Percentiles rank a stretch among this genome's conserved stretches.
phyloP scores from a whole-genome alignment of 2,888 invertebrate species.

The Xanthia icteritia region DNA sequence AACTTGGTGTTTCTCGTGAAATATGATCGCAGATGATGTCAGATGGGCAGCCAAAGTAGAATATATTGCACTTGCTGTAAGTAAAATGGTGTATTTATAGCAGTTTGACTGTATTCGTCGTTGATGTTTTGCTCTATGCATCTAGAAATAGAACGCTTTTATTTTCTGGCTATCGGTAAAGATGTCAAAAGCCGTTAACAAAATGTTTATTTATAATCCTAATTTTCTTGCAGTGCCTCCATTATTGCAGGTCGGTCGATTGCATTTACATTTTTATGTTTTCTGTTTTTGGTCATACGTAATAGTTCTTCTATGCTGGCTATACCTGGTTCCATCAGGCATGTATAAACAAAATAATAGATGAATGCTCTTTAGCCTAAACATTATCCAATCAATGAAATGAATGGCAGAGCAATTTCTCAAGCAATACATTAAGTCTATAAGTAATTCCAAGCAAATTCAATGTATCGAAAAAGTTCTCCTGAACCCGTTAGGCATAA shows the following conservation, averaged over 20 bases:
- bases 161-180: not conserved
- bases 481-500: slow-evolving; percentile 20
- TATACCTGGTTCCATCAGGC: not conserved
- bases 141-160: not conserved
- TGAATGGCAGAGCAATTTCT: not conserved
- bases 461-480: slow-evolving; percentile 35
- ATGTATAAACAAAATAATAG: not conserved
- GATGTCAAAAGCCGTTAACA: no score
- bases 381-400: not conserved
- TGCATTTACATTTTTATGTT: not conserved
- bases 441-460: slow-evolving; percentile 1
- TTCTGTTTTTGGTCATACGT: not conserved
- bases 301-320: not conserved
- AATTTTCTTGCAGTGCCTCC: not conserved
- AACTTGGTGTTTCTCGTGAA: slow-evolving; percentile 40
- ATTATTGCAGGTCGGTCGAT: not conserved
- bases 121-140: not conserved
- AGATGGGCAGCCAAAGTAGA: slow-evolving; percentile 20
- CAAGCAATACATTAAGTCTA: not conserved
- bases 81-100: not conserved
- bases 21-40: slow-evolving; percentile 30
- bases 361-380: not conserved
- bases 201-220: not conserved
- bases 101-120: not conserved
- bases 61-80: slow-evolving; percentile 20